These are phyloP conservation scores for Danaus melanippus DNA, from an alignment of 1,140 invertebrate species.

Conservation along the genomic window DNA sequence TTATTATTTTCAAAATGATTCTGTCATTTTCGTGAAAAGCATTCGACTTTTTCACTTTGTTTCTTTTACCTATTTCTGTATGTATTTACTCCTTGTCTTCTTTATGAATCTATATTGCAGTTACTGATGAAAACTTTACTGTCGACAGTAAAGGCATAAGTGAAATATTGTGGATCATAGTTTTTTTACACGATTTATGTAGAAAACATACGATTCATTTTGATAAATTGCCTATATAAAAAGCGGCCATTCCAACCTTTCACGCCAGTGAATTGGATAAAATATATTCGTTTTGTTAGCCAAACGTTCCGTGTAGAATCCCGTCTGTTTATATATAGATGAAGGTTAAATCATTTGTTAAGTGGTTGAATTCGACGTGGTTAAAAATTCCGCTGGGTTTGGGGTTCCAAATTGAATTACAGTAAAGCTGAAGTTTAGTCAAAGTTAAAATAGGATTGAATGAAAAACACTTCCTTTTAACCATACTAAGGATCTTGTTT, in stretches of 20 bases:
- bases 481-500: too few relatives aligned
- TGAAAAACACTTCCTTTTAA: too few relatives aligned
- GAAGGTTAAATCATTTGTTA: too few relatives aligned
- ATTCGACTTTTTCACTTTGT: constrained; percentile 17
- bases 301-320: constrained; percentile 22
- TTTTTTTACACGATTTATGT: not conserved
- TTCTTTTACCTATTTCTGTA: constrained; percentile 16
- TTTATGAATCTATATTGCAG: constrained; percentile 1
- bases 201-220: constrained; percentile 6
- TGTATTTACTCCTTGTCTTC: constrained; percentile 13
- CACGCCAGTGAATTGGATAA: constrained; percentile 37
- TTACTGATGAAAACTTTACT: too few relatives aligned
- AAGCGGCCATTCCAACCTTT: constrained; percentile 32
- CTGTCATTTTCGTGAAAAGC: constrained; percentile 23
- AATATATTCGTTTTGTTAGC: constrained; percentile 47
- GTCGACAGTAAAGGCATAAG: too few relatives aligned
- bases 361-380: too few relatives aligned
- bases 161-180: too few relatives aligned
- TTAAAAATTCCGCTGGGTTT: too few relatives aligned
- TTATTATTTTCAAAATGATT: constrained; percentile 28
- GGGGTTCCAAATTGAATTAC: too few relatives aligned
- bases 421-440: too few relatives aligned
- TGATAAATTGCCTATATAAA: constrained; percentile 22
- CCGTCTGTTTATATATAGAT: too few relatives aligned
- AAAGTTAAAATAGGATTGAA: too few relatives aligned